Base-by-base conservation (phyloP, 2,113 vertebrate species). In the Larimichthys crocea region DNA sequence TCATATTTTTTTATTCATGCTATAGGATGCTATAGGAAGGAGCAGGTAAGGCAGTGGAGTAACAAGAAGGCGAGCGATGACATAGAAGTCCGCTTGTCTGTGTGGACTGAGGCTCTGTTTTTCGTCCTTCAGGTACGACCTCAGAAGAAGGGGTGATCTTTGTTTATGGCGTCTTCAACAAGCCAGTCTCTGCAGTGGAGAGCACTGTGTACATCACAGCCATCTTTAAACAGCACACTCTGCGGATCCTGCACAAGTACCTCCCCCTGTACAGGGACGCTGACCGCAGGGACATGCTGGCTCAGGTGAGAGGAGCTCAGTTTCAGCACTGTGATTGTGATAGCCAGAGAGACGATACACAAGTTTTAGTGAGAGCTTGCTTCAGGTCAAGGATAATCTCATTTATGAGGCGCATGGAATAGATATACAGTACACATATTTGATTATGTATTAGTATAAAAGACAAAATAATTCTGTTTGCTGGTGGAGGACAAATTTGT, bases 121-220 rank as follows among this genome's bases (percentile, higher is more conserved):
- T 67, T 17, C 50, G 16, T 46, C 60, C 46, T 80, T 29, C 82
- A 96, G 95, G 95, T 52, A 95, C 94, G 0, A 96, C 95, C 5
- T 95, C 95, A 24, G 95, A 95, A 26, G 95, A 96, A 53, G 95
- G 92, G 0, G 93, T 95, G 22, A 80, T 93, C 60, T 96, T 96
- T 76, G 93, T 90, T 0, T 94, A 93, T 0, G 90, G 90, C 1
- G 74, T 93, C 62, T 96, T 96, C 59, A 92, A 46, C 3, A 85
- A 92, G 64, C 93, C 95, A 0, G 92, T 95, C 40, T 95, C 95
- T 5, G 64, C 79, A 0, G 56, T 95, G 83, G 93, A 95, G 79
- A 86, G 90, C 72, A 86, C 82, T 0, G 87, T 94, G 26, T 95
- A 95, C 85, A 83, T 91, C 20, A 89, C 93, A 0, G 94, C 93